Evolutionary conservation across 1,140 invertebrate genomes (phyloP).

Genomic region (Armadillidium nasatum): DNA sequence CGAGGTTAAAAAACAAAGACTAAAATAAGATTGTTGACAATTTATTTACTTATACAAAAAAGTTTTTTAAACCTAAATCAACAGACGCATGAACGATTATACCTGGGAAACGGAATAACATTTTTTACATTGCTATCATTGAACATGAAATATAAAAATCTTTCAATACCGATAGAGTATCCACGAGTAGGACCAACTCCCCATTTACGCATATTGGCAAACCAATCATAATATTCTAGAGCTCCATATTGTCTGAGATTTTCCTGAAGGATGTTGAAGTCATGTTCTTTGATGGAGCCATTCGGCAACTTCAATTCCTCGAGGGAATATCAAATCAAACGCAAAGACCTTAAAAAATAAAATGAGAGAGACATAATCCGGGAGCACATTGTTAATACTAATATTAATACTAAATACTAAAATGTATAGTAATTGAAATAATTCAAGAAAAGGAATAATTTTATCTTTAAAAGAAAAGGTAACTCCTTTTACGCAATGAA

Average conservation of each 20-base stretch:
- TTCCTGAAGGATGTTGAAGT: neutral
- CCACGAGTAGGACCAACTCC: neutral
- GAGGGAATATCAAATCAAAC: neutral
- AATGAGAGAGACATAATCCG: neutral
- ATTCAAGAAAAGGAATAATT: no score
- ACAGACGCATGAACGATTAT: neutral
- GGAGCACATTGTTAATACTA: no score
- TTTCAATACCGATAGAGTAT: neutral
- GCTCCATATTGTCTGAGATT: neutral
- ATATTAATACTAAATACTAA: no score
- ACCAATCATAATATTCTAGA: neutral
- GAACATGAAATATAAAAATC: neutral
- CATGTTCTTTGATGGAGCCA: neutral
- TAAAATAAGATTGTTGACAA: no score
- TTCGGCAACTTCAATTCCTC: neutral
- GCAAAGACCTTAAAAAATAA: neutral
- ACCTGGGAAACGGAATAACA: neutral
- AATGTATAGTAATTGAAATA: no score
- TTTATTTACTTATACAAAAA: neutral
- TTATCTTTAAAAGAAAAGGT: no score
- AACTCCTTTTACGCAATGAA: no score
- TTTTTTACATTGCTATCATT: neutral
- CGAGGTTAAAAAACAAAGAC: no score
- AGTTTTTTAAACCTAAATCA: neutral
- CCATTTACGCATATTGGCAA: neutral